phyloP scores from a whole-genome alignment of 2,113 vertebrate species.

The Pogona vitticeps region DNA sequence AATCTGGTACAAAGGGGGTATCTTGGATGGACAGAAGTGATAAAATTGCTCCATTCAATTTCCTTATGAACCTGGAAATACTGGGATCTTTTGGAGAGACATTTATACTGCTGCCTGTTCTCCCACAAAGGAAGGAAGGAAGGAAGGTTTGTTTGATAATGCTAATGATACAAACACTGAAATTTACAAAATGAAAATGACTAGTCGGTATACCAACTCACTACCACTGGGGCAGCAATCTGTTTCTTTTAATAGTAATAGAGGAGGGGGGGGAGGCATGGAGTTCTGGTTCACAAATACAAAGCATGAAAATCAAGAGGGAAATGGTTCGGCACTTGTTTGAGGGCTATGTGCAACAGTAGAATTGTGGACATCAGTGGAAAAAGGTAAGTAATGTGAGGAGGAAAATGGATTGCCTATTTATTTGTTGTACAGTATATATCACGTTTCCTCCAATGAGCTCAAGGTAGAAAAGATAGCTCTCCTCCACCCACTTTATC shows the following conservation, averaged over 20 bases:
- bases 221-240: too few species aligned
- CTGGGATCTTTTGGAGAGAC: not conserved
- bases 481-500: too few species aligned
- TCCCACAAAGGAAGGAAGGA: not conserved
- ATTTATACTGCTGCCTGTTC: not conserved
- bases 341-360: not conserved
- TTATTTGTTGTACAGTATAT: too few species aligned
- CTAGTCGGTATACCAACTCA: not conserved
- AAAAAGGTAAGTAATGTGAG: too few species aligned
- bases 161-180: not conserved
- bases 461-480: too few species aligned
- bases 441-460: too few species aligned
- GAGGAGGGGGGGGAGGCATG: not conserved
- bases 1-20: not conserved
- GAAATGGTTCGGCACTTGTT: not conserved
- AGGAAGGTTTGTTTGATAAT: not conserved
- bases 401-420: not conserved
- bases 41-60: too few species aligned
- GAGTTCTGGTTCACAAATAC: not conserved
- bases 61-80: not conserved
- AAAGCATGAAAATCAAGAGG: not conserved
- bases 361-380: not conserved
- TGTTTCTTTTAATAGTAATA: not conserved
- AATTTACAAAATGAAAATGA: not conserved
- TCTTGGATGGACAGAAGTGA: not conserved